These are phyloP conservation scores for Agraylea sexmaculata DNA, from an alignment of 1,140 invertebrate genomes.

Conservation along the genomic window DNA sequence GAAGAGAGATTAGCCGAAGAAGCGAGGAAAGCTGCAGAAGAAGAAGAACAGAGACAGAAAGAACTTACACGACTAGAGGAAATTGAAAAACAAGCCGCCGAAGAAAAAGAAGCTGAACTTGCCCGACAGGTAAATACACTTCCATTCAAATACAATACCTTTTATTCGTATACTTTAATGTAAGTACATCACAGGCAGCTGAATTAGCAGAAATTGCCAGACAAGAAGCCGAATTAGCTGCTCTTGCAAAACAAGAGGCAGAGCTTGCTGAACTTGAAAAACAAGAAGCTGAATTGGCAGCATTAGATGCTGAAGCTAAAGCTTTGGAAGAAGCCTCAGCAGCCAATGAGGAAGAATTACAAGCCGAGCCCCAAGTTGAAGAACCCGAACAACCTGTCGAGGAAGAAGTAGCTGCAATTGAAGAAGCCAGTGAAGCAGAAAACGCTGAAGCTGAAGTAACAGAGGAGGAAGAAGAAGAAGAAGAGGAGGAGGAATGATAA, in stretches of 20 bases:
- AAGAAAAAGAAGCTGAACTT: conserved; percentile 46
- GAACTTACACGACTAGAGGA: conserved; percentile 41
- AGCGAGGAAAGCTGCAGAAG: conserved; percentile 41
- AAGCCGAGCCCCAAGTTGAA: neutral
- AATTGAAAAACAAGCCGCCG: conserved; percentile 40
- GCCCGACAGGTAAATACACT: conserved; percentile 37
- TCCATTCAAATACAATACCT: conserved; percentile 7
- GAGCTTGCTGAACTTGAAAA: conserved; percentile 46
- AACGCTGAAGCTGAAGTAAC: conserved; percentile 39
- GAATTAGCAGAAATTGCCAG: conserved; percentile 48
- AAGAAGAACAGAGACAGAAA: conserved; percentile 44
- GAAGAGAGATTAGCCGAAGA: conserved; percentile 40
- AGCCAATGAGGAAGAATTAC: conserved; percentile 8
- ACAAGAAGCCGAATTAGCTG: conserved; percentile 46
- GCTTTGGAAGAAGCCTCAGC: conserved; percentile 21
- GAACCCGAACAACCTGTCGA: conserved; percentile 13
- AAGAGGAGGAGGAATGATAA: no score
- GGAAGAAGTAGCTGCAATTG: conserved; percentile 25
- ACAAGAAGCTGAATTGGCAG: conserved; percentile 42
- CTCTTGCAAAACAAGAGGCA: conserved; percentile 37
- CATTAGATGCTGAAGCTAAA: conserved; percentile 32
- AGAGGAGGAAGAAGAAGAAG: conserved; percentile 33
- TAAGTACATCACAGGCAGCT: conserved; percentile 34
- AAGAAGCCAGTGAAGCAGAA: conserved; percentile 27
- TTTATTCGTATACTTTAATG: neutral